Evolutionary conservation across 2,797 vertebrate species (phyloP).

Genomic region (Xiphorhynchus erythropygius): DNA sequence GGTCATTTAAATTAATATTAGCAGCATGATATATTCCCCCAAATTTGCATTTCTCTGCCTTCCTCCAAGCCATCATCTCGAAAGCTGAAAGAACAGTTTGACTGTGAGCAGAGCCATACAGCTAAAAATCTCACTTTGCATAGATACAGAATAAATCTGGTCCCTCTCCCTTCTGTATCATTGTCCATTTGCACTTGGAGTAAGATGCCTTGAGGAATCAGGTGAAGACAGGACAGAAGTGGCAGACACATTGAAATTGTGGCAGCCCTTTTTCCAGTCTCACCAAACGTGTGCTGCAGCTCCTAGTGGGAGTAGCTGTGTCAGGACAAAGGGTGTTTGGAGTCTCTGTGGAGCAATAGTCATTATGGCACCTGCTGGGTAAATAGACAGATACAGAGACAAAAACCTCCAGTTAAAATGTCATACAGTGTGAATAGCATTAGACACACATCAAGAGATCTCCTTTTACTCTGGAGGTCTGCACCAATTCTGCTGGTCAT

Average conservation of each 20-base stretch:
- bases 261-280: neutral
- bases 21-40: neutral
- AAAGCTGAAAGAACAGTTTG: neutral
- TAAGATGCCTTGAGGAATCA: neutral
- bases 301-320: neutral
- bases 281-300: fast-evolving
- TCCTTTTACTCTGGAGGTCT: neutral
- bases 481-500: neutral
- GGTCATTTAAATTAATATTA: neutral
- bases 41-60: neutral
- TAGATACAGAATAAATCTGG: neutral
- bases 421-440: neutral
- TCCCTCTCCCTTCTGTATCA: neutral
- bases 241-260: neutral
- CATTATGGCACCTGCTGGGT: neutral
- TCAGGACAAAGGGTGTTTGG: neutral
- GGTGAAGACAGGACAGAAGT: neutral
- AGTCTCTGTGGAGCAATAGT: neutral
- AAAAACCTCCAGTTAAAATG: neutral
- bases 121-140: neutral
- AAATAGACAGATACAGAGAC: neutral
- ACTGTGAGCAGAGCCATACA: neutral
- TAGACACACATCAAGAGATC: neutral
- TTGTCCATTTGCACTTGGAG: neutral
- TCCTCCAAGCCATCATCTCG: neutral